These are phyloP conservation scores for Himalopsyche phryganea DNA, from an alignment of 1,140 invertebrate genomes.

Conservation along the genomic window DNA sequence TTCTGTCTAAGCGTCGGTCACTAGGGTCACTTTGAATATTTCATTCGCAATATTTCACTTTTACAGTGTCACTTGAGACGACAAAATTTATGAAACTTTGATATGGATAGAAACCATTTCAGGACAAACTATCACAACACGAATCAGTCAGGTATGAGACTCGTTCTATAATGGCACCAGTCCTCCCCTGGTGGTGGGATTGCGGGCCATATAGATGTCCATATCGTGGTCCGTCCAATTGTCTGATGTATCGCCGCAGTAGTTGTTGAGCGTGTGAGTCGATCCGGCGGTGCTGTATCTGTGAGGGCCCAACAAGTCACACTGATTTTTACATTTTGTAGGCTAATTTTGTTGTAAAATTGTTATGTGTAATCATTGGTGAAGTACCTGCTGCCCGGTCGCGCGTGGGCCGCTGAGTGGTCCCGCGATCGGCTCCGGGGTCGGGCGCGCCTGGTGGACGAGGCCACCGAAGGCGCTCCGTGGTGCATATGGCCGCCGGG, in stretches of 20 bases:
- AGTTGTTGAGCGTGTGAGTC: slow-evolving; percentile 75
- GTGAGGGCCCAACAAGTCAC: slow-evolving; percentile 33
- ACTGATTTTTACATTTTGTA: slow-evolving; percentile 33
- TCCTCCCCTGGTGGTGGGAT: slow-evolving; percentile 79
- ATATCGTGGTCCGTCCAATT: slow-evolving; percentile 95
- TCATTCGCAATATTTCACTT: neutral
- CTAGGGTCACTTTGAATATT: neutral
- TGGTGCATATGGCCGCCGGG: slow-evolving; percentile 49
- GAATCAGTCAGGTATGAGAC: slow-evolving; percentile 18
- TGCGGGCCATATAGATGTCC: slow-evolving; percentile 91
- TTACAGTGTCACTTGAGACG: neutral
- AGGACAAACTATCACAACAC: neutral
- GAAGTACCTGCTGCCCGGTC: slow-evolving; percentile 54
- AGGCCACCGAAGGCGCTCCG: slow-evolving; percentile 50
- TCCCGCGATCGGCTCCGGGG: slow-evolving; percentile 62
- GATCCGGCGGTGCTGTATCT: slow-evolving; percentile 69
- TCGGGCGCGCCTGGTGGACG: slow-evolving; percentile 61
- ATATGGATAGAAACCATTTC: neutral
- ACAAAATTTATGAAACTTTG: neutral
- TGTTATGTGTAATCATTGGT: slow-evolving; percentile 24
- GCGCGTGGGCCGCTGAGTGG: slow-evolving; percentile 36
- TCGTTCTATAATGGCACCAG: slow-evolving; percentile 72
- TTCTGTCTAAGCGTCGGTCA: neutral
- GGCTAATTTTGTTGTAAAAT: slow-evolving; percentile 13
- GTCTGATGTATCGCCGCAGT: slow-evolving; percentile 73